Percentiles rank a stretch among this genome's conserved stretches.
These are phyloP conservation scores for Euphonia xanthogaster DNA, from an alignment of 2,797 vertebrate genomes.

Conservation along the genomic window DNA sequence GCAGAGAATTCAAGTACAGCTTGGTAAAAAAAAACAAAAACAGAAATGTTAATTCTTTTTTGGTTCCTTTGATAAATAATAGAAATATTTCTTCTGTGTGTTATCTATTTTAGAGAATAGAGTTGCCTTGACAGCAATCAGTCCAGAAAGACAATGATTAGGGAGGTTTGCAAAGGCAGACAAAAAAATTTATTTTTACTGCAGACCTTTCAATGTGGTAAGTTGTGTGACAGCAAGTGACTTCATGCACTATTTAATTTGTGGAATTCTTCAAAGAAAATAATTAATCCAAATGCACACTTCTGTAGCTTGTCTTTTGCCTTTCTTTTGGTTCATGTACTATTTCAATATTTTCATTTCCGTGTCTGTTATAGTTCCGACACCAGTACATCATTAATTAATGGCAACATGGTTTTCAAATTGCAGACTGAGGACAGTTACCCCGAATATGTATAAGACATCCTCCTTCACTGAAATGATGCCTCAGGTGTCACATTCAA, in stretches of 20 bases:
- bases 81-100: not conserved
- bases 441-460: not conserved
- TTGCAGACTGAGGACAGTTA: not conserved
- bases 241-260: not conserved
- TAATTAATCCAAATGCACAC: not conserved
- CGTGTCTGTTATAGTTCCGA: not conserved
- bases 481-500: not conserved
- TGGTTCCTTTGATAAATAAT: not conserved
- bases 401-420: not conserved
- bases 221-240: not conserved
- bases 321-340: not conserved
- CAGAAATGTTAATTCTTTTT: not conserved
- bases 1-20: not conserved
- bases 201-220: not conserved
- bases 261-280: not conserved
- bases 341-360: not conserved
- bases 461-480: not conserved
- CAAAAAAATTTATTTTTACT: not conserved
- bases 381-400: not conserved
- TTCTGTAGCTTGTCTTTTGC: not conserved
- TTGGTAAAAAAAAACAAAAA: not conserved
- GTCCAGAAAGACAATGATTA: not conserved
- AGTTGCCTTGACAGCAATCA: not conserved
- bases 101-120: not conserved
- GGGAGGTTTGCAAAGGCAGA: not conserved